These are phyloP conservation scores for Eurosta solidaginis DNA, from an alignment of 1,140 invertebrate species.

Conservation along the genomic window DNA sequence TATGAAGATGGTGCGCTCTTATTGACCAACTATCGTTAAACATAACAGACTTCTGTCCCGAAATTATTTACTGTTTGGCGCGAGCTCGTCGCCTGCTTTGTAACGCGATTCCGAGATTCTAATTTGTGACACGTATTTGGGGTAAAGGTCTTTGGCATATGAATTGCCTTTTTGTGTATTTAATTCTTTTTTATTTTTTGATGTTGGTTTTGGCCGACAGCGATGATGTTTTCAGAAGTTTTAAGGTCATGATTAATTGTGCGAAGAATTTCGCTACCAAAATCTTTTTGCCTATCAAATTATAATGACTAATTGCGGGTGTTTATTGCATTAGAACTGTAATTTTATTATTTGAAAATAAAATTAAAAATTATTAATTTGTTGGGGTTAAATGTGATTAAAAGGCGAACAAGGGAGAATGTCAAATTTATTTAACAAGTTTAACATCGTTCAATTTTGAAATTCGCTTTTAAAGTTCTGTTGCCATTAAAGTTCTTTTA, in stretches of 20 bases:
- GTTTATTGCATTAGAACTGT: neutral
- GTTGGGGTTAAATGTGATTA: too few species aligned
- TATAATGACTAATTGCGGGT: neutral
- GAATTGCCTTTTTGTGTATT: neutral
- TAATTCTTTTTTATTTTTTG: neutral
- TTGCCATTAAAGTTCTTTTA: too few species aligned
- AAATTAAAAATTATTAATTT: too few species aligned
- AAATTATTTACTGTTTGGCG: slow-evolving; percentile 2
- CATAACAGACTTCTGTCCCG: neutral
- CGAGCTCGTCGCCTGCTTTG: neutral
- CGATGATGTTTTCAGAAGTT: neutral
- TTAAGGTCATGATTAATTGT: neutral
- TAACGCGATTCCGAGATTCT: neutral
- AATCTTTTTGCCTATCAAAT: neutral
- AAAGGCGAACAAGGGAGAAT: too few species aligned
- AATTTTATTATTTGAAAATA: neutral
- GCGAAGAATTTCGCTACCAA: neutral
- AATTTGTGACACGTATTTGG: slow-evolving; percentile 17
- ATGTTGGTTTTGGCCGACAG: neutral
- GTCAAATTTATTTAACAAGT: too few species aligned
- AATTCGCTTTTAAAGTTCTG: too few species aligned
- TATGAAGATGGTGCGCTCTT: too few species aligned
- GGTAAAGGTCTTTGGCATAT: neutral
- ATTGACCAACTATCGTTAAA: too few species aligned
- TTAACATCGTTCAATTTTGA: too few species aligned